Conservation (phyloP, 2,888 invertebrate genomes). For the Tridacna gigas region DNA sequence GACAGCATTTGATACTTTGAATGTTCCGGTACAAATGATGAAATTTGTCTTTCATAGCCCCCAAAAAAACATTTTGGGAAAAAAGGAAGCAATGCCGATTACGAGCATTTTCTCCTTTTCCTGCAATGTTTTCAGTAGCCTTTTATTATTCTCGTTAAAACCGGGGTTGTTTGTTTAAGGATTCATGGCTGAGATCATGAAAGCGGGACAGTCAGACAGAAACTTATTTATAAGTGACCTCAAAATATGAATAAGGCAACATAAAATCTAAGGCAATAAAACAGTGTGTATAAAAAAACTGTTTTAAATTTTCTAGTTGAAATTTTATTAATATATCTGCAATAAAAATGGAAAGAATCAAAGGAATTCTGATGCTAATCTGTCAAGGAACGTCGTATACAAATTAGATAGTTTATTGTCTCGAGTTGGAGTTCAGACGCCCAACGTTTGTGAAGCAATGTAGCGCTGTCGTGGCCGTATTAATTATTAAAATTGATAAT, state of each 20-base stretch:
- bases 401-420: constrained; percentile 14
- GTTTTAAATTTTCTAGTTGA: constrained; percentile 9
- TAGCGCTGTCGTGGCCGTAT: background rate
- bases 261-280: constrained; percentile 17
- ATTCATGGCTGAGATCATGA: no score
- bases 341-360: constrained; percentile 21
- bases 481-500: constrained; percentile 70
- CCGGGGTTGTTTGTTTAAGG: no score
- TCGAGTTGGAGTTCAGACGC: background rate
- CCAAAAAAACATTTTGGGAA: no score
- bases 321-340: constrained; percentile 24
- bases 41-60: no score
- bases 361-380: constrained; percentile 19
- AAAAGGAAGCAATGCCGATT: no score
- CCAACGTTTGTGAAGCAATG: constrained; percentile 11
- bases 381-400: constrained; percentile 6
- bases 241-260: background rate
- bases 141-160: no score
- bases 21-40: no score
- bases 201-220: no score
- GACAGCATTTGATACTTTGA: no score
- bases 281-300: constrained; percentile 11
- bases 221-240: no score
- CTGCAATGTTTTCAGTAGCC: no score
- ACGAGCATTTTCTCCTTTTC: no score